Conservation (phyloP, 2,113 vertebrate species). For the Actenoides lindsayi region DNA sequence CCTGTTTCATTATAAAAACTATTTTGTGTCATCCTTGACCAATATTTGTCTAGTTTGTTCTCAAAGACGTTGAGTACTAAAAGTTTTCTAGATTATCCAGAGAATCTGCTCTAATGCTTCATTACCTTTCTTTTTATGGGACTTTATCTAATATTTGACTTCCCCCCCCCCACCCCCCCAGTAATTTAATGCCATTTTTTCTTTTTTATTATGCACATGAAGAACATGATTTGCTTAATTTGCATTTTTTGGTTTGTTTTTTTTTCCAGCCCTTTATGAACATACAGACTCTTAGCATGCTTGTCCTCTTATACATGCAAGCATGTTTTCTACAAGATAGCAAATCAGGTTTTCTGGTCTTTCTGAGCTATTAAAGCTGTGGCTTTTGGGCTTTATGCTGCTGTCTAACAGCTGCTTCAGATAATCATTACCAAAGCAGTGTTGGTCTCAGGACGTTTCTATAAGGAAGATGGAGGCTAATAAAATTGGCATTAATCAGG, state of each 20-base stretch:
- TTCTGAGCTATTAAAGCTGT: neutral
- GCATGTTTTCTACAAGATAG: neutral
- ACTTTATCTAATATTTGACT: neutral
- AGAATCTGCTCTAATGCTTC: neutral
- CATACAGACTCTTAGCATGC: neutral
- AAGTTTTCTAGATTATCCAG: neutral
- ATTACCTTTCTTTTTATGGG: neutral
- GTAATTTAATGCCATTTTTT: neutral
- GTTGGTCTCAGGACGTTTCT: neutral
- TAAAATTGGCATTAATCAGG: neutral
- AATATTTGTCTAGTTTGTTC: neutral
- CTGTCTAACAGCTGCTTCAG: neutral
- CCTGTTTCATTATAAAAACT: neutral
- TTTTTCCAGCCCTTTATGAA: neutral
- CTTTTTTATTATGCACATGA: neutral
- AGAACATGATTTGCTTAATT: neutral
- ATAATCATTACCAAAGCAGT: neutral
- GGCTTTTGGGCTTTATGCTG: neutral
- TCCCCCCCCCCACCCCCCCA: too few species aligned
- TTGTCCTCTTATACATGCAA: neutral
- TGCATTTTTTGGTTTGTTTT: too few species aligned
- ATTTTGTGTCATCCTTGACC: neutral
- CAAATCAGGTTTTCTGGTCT: neutral
- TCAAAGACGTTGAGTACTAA: neutral
- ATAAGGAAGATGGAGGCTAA: neutral